Base-by-base conservation (phyloP, 2,797 vertebrate species). In the Discoglossus pictus region DNA sequence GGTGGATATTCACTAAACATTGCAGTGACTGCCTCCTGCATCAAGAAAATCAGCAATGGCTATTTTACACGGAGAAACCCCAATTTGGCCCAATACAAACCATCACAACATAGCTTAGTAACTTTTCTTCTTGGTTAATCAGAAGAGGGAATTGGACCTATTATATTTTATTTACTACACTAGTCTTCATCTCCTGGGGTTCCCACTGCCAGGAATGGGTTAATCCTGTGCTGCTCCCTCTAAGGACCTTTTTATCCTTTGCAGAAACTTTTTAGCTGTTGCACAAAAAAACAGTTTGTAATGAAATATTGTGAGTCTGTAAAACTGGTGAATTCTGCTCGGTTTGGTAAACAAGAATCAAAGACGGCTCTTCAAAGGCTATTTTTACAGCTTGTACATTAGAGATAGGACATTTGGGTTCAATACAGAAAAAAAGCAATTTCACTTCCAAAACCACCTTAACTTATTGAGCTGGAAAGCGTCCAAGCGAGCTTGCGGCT, bases 391-490 rank as follows among this genome's bases (percentile, higher is more conserved):
- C 67, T 55, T 62, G 67, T 69, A 62, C 59, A 55, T 62, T 55
- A 56, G 51, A 69, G 67, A 69, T 69, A 62, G 59, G 51, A 69
- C 67, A 69, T 69, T 62, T 62, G 59, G 67, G 59, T 70, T 70
- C 34, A 70, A 63, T 63, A 50, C 34, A 63, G 51, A 39, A 53
- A 46, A 47, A 69, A 62, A 54, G 25, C 25, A 52, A 68, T 61
- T 68, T 61, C 38, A 60, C 38, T 67, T 68, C 46, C 35, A 63
- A 70, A 70, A 70, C 52, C 58, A 44, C 43, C 24, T 63, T 70
- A 7, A 48, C 40, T 56, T 70, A 63, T 39, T 63, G 51, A 36
- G 38, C 60, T 70, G 60, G 51, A 70, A 50, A 12, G 34, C 42
- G 56, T 68, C 66, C 66, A 69, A 46, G 20, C 27, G 27, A 8